These are phyloP conservation scores for Chaitophorus viminalis DNA, from an alignment of 2,888 invertebrate species.

Conservation along the genomic window DNA sequence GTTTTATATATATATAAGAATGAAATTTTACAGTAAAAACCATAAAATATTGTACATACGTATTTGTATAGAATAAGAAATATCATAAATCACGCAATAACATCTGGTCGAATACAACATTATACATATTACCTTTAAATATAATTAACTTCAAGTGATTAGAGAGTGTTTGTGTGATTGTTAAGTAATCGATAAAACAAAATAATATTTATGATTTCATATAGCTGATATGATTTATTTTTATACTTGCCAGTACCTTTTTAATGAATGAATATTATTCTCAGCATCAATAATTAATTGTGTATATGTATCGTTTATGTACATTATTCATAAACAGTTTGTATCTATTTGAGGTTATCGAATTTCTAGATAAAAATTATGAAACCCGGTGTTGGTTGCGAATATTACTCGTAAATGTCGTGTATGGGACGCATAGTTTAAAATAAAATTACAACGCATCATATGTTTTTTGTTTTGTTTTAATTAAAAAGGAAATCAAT, in stretches of 20 bases:
- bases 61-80: too few species aligned
- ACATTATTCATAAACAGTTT: neutral
- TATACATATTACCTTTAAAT: too few species aligned
- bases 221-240: neutral
- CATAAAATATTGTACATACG: too few species aligned
- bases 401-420: neutral
- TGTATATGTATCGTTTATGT: neutral
- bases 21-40: too few species aligned
- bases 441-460: neutral
- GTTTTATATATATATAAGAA: too few species aligned
- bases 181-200: neutral
- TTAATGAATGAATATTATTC: conserved; percentile 30
- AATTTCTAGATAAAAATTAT: conserved; percentile 2
- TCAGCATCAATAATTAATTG: neutral
- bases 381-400: neutral
- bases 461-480: neutral
- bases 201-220: conserved; percentile 4
- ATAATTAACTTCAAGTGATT: neutral
- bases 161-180: neutral
- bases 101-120: too few species aligned
- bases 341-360: conserved; percentile 23
- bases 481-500: neutral
- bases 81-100: too few species aligned
- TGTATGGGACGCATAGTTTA: neutral
- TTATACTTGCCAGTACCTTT: neutral